Base-by-base conservation (phyloP, 1,140 invertebrate genomes). In the Popillia japonica region DNA sequence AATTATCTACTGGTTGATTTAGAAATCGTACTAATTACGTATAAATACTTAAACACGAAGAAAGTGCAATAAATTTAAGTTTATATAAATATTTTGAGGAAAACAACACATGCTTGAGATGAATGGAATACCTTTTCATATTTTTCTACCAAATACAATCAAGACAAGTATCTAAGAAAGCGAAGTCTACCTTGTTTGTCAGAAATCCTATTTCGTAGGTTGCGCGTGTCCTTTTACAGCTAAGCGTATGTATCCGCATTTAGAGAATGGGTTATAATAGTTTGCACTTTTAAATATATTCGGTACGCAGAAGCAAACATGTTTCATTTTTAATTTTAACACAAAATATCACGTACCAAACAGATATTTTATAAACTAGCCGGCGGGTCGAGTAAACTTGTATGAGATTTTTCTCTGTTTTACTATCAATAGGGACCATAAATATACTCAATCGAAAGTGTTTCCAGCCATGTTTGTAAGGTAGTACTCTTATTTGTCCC, bases 61-160 rank as follows among this genome's bases (percentile, higher is more conserved):
- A 55, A 55, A 55, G 48, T 55, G 48, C 48, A 55, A 55, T 55
- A n/a, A 34, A 55, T 55, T 55, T 55, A 55, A 55, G 48, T 55
- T 55, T 55, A 55, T 17, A 55, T 17, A 55, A 55, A 55, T 55
- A 55, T 55, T 17, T 55, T 55, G 6, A 55, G 17, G 48, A 55
- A 17, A 55, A 55, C 48, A 55, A 55, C 48, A 17, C n/a, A 55
- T 55, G 48, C 17, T n/a, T 55, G 14, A n/a, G 48, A 55, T 55
- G 48, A 55, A 55, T 55, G 48, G 14, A 55, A 55, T 55, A 17
- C 48, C 48, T 55, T 55, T 55, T 55, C 48, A 55, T 55, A 55
- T 55, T 55, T 55, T 55, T 55, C 48, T 55, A 55, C 48, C 48
- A 55, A 55, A 55, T 55, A 55, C 48, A 55, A 55, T 55, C 48